Evolutionary conservation across 92 coral and sea anemone species (phyloP).

Genomic region (Metridium senile): DNA sequence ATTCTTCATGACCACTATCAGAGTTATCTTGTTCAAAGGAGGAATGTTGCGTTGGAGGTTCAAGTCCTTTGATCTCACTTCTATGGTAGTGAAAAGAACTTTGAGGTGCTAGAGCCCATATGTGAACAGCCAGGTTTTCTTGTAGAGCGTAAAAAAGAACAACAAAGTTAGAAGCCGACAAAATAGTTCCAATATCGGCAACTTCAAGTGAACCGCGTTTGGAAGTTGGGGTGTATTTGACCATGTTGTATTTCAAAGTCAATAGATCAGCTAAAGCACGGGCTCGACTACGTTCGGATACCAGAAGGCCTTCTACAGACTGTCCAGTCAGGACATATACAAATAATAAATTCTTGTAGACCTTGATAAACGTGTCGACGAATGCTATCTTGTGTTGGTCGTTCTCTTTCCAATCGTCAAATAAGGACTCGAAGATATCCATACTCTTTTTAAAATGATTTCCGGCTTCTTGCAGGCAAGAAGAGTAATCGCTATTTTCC

Average conservation of each 20-base stretch:
- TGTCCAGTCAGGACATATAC: slow-evolving; percentile 12
- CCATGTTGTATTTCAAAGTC: not conserved
- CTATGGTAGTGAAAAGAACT: not conserved
- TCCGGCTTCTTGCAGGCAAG: not conserved
- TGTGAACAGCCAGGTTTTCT: not conserved
- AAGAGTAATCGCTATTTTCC: slow-evolving; percentile 8
- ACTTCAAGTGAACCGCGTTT: not conserved
- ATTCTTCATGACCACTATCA: not conserved
- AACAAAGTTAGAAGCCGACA: not conserved
- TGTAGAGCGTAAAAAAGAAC: slow-evolving; percentile 8
- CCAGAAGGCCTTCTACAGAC: slow-evolving; percentile 34
- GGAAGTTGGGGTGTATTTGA: not conserved
- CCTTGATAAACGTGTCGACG: slow-evolving; percentile 5
- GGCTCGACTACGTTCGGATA: slow-evolving; percentile 34
- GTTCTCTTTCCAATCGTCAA: slow-evolving; percentile 14
- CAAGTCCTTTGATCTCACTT: not conserved
- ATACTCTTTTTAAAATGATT: slow-evolving; percentile 17
- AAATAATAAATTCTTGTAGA: not conserved
- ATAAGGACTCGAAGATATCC: slow-evolving; percentile 4
- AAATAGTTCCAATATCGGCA: not conserved
- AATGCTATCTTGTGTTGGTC: slow-evolving; percentile 28
- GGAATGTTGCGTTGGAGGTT: not conserved
- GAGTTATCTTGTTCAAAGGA: not conserved
- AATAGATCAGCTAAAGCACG: slow-evolving; percentile 32
- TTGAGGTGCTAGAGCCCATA: not conserved